These are phyloP conservation scores for Patella caerulea DNA, from an alignment of 2,888 invertebrate genomes.

Conservation along the genomic window DNA sequence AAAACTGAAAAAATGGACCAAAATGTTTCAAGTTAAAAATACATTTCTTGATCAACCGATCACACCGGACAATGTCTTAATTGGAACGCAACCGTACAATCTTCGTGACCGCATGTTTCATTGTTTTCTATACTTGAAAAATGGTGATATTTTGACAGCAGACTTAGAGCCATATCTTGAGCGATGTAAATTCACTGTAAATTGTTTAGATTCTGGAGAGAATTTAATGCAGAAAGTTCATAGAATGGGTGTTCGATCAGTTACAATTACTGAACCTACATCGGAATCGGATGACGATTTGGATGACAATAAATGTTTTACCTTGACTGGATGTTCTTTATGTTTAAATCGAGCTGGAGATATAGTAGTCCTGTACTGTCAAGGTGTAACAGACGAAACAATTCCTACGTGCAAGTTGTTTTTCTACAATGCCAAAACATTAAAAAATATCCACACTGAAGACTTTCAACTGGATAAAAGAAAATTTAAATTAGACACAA, in stretches of 20 bases:
- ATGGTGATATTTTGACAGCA: slow-evolving; percentile 22
- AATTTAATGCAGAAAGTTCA: slow-evolving; percentile 1
- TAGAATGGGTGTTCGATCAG: not conserved
- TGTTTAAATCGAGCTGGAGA: slow-evolving; percentile 19
- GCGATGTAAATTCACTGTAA: slow-evolving; percentile 27
- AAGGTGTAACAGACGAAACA: not conserved
- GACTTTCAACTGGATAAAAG: not conserved
- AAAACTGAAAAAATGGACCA: slow-evolving; percentile 28
- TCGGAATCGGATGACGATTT: slow-evolving; percentile 9
- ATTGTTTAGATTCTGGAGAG: slow-evolving; percentile 14
- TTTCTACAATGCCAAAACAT: slow-evolving; percentile 16
- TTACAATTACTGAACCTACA: not conserved
- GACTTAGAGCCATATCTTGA: slow-evolving; percentile 32
- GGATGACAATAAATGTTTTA: slow-evolving; percentile 11
- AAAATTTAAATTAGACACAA: too few species aligned
- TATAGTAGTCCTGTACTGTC: slow-evolving; percentile 12
- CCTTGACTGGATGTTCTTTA: slow-evolving; percentile 17
- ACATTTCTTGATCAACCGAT: slow-evolving; percentile 16
- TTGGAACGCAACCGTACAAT: slow-evolving; percentile 20
- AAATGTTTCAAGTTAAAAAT: slow-evolving; percentile 26
- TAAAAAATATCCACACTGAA: not conserved
- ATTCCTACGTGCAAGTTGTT: slow-evolving; percentile 12
- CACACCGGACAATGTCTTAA: slow-evolving; percentile 17
- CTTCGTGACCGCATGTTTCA: slow-evolving; percentile 35
- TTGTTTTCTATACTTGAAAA: slow-evolving; percentile 24